Evolutionary conservation across 2,888 invertebrate genomes (phyloP).

Genomic region (Melanotus villosus): DNA sequence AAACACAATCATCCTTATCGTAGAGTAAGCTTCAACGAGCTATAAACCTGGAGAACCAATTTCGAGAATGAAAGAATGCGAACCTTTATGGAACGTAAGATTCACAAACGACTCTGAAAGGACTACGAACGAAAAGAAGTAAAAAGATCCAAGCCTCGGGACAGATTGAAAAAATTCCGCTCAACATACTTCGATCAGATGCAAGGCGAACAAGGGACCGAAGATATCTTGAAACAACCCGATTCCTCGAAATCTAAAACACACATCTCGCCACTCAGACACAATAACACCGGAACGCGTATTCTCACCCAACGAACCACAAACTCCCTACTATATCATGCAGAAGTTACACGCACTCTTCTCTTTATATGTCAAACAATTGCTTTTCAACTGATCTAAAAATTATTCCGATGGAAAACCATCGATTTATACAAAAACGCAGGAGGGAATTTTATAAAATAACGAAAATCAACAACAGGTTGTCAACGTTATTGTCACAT

Average conservation of each 20-base stretch:
- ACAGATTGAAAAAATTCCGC: conserved; percentile 37
- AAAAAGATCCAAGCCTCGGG: conserved; percentile 29
- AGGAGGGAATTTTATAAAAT: too few species aligned
- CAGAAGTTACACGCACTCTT: conserved; percentile 33
- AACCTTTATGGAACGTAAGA: conserved; percentile 36
- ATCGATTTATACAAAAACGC: too few species aligned
- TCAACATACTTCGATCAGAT: conserved; percentile 36
- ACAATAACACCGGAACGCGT: conserved; percentile 31
- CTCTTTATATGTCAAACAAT: conserved; percentile 28
- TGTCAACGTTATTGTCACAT: too few species aligned
- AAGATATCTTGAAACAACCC: conserved; percentile 31
- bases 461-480: too few species aligned
- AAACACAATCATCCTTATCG: conserved; percentile 30
- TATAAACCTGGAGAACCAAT: conserved; percentile 42
- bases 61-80: conserved; percentile 41
- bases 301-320: conserved; percentile 33
- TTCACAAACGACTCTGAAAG: conserved; percentile 39
- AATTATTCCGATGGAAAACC: background rate
- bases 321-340: conserved; percentile 26
- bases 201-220: conserved; percentile 17
- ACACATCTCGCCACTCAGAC: conserved; percentile 28
- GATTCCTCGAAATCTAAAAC: conserved; percentile 36
- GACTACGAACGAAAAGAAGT: conserved; percentile 32
- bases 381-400: background rate
- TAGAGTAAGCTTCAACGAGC: conserved; percentile 29